Evolutionary conservation across 37 sponge, comb jelly and placozoan genomes (phyloP).

Genomic region (Corticium candelabrum): DNA sequence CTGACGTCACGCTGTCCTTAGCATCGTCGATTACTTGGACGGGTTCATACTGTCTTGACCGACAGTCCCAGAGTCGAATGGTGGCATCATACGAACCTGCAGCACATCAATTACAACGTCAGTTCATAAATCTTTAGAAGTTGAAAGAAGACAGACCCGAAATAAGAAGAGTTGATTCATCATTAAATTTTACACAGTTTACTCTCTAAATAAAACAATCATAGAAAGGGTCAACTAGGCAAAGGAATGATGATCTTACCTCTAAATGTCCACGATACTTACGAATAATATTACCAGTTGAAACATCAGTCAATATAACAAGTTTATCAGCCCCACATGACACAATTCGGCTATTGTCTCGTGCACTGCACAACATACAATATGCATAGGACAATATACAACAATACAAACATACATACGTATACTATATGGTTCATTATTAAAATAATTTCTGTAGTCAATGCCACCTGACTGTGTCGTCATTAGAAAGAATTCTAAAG

Average conservation of each 20-base stretch:
- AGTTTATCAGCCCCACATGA: conserved; percentile 68
- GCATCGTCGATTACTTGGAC: conserved; percentile 77
- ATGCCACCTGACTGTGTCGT: too few species aligned
- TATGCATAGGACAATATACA: background rate
- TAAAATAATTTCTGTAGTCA: too few species aligned
- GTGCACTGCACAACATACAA: background rate
- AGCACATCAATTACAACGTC: background rate
- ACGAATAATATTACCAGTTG: conserved; percentile 73
- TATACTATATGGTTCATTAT: too few species aligned
- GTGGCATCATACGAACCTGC: conserved; percentile 78
- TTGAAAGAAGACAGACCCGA: conserved; percentile 39
- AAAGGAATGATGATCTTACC: conserved; percentile 23
- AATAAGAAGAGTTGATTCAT: conserved; percentile 53
- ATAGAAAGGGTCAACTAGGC: background rate
- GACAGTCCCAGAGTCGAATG: conserved; percentile 65
- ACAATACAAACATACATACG: too few species aligned
- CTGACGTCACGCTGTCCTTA: conserved; percentile 66
- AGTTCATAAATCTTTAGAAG: background rate
- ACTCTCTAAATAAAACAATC: conserved; percentile 37
- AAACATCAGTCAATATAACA: conserved; percentile 60
- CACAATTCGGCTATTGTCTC: conserved; percentile 63
- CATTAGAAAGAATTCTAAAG: too few species aligned
- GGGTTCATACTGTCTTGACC: conserved; percentile 45
- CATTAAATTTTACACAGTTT: conserved; percentile 78
- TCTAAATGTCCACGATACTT: conserved; percentile 65